Evolutionary conservation across 2,888 invertebrate genomes (phyloP).

Genomic region (Eupithecia vulgata): DNA sequence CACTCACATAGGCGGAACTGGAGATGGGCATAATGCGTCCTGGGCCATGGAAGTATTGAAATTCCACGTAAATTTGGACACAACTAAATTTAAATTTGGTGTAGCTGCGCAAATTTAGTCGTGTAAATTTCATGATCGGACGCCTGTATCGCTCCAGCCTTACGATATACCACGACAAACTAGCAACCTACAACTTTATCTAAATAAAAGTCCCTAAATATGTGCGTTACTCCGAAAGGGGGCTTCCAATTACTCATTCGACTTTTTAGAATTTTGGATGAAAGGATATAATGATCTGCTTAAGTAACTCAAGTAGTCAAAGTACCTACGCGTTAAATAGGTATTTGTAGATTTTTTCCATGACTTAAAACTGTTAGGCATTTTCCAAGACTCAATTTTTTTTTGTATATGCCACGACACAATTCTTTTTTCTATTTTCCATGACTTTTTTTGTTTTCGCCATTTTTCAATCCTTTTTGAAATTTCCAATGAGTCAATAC

Average conservation of each 20-base stretch:
- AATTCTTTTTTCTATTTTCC: not conserved
- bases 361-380: not conserved
- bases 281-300: not conserved
- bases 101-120: not conserved
- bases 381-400: not conserved
- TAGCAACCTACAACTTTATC: not conserved
- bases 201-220: slow-evolving; percentile 3
- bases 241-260: not conserved
- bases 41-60: too few relatives aligned
- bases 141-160: not conserved
- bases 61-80: not conserved
- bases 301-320: not conserved
- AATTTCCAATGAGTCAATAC: not conserved
- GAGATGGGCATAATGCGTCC: too few relatives aligned
- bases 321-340: not conserved
- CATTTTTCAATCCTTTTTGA: not conserved
- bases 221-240: slow-evolving; percentile 11
- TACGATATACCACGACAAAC: not conserved
- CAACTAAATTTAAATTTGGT: not conserved
- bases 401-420: not conserved
- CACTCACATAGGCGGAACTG: too few relatives aligned
- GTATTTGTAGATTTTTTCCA: not conserved
- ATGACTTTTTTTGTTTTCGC: not conserved
- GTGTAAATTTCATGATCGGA: not conserved
- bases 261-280: not conserved